phyloP scores from a whole-genome alignment of 1,140 invertebrate genomes.

The Homarus americanus region DNA sequence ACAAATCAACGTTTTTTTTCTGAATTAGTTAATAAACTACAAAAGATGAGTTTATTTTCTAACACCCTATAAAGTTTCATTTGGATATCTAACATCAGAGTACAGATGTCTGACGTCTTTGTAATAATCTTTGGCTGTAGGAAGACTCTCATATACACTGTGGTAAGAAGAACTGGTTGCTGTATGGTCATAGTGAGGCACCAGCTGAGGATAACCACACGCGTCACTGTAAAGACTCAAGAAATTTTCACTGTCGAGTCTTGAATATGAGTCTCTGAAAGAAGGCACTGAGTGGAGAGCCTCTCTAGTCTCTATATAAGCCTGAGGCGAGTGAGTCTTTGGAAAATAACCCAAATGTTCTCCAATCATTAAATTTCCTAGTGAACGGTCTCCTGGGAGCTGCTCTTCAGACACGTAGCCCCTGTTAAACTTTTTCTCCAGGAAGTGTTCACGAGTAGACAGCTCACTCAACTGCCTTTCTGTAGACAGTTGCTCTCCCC shows the following conservation, averaged over 20 bases:
- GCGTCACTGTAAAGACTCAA: slow-evolving; percentile 17
- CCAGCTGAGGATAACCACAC: no score
- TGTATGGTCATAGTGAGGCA: no score
- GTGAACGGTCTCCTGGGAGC: neutral
- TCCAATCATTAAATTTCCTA: neutral
- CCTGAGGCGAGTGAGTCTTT: neutral
- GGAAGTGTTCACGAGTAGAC: neutral
- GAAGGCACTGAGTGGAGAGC: neutral
- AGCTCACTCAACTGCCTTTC: neutral
- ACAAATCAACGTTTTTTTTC: no score
- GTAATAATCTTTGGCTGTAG: no score
- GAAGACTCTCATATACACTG: no score
- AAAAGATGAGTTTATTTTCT: no score
- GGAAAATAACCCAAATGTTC: neutral
- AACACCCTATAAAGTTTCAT: no score
- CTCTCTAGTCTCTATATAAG: slow-evolving; percentile 5
- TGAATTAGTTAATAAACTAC: no score
- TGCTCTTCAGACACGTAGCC: neutral
- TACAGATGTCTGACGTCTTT: no score
- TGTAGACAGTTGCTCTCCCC: neutral
- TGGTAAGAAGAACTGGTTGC: no score
- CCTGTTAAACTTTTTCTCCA: neutral
- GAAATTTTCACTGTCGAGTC: neutral
- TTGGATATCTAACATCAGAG: no score
- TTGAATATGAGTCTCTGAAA: neutral